phyloP scores from a whole-genome alignment of 2,888 invertebrate species.

The Chaetogeoica ovagalla region DNA sequence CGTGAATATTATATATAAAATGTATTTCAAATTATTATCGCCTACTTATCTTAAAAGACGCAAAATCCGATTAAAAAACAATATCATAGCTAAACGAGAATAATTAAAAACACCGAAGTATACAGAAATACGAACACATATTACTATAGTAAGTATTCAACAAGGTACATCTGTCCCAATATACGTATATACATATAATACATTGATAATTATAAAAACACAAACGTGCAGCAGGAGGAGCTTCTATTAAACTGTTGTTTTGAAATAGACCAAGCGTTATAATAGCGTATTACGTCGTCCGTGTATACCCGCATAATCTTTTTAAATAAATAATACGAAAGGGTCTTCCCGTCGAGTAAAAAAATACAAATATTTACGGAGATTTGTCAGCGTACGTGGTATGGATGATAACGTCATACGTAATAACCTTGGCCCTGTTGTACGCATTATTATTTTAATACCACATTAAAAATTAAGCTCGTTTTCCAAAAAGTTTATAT shows the following conservation, averaged over 20 bases:
- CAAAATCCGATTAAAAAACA: too few relatives aligned
- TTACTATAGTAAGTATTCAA: too few relatives aligned
- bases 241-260: conserved; percentile 4
- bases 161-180: too few relatives aligned
- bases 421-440: conserved; percentile 19
- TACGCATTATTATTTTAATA: neutral
- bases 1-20: too few relatives aligned
- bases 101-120: too few relatives aligned
- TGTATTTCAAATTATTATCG: too few relatives aligned
- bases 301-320: too few relatives aligned
- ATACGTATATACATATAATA: too few relatives aligned
- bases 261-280: conserved; percentile 13
- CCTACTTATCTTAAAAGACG: too few relatives aligned
- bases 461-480: conserved; percentile 5
- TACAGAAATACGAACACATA: too few relatives aligned
- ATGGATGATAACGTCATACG: neutral
- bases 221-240: neutral
- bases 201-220: conserved; percentile 12
- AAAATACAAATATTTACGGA: conserved; percentile 7
- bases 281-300: neutral
- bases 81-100: neutral
- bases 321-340: too few relatives aligned
- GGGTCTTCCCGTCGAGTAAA: neutral
- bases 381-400: neutral
- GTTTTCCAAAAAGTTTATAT: conserved; percentile 36